Percentiles rank a stretch among this genome's conserved stretches.
These are phyloP conservation scores for Rhopilema esculentum DNA, from an alignment of 30 jellyfish, hydroid and myxozoan genomes.

Conservation along the genomic window DNA sequence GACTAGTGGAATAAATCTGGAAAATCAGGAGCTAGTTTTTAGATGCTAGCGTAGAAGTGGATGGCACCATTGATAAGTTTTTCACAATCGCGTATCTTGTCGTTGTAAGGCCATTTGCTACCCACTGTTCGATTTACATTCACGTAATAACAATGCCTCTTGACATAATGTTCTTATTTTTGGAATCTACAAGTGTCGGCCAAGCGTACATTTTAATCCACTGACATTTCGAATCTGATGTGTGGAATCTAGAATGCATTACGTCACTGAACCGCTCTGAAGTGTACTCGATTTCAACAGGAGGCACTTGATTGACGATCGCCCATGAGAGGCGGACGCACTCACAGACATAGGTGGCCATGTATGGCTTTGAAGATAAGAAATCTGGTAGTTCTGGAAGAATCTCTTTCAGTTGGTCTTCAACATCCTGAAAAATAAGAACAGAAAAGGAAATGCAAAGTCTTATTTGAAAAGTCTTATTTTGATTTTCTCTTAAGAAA, in stretches of 20 bases:
- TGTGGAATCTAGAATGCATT: constrained; percentile 88
- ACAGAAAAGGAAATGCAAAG: not conserved
- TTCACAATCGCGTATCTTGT: no score
- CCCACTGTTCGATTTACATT: no score
- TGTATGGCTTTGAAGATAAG: constrained; percentile 73
- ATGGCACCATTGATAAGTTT: no score
- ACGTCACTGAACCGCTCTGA: constrained; percentile 75
- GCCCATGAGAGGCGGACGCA: constrained; percentile 97
- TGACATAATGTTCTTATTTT: constrained; percentile 74
- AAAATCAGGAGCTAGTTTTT: no score
- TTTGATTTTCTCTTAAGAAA: not conserved
- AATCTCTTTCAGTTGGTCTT: constrained; percentile 83
- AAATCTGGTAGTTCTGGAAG: constrained; percentile 87
- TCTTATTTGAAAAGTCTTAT: not conserved
- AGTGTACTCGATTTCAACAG: constrained; percentile 86
- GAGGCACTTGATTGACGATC: constrained; percentile 87
- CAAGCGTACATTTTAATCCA: constrained; percentile 84
- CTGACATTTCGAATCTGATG: constrained; percentile 76
- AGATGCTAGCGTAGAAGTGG: no score
- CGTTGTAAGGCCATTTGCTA: no score
- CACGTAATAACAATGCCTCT: constrained; percentile 93
- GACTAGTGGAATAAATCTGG: no score
- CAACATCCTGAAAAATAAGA: constrained; percentile 75
- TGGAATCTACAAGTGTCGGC: constrained; percentile 90
- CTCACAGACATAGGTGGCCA: constrained; percentile 83